A percentile compares a stretch with the other conserved stretches of the same genome.
phyloP scores from a whole-genome alignment of 2,113 vertebrate species.

The Alaudala cheleensis region DNA sequence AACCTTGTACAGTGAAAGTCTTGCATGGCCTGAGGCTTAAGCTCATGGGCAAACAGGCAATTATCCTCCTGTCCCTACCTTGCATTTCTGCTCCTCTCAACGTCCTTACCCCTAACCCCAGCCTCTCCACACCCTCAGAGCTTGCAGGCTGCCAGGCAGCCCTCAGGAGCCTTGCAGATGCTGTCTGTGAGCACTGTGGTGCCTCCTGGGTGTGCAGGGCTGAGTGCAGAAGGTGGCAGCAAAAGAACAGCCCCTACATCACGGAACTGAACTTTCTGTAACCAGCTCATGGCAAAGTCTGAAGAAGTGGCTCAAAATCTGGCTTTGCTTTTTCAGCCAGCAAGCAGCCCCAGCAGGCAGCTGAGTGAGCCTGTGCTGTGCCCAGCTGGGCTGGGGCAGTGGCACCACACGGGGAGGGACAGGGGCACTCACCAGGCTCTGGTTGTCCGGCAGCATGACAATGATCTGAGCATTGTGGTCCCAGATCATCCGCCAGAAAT shows the following conservation, averaged over 20 bases:
- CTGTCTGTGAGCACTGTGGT: background rate
- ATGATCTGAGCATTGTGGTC: conserved; percentile 97
- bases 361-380: background rate
- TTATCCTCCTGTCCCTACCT: background rate
- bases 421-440: conserved; percentile 84
- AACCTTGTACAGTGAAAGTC: background rate
- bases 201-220: background rate
- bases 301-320: background rate
- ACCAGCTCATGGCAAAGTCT: background rate
- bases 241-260: background rate
- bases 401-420: background rate
- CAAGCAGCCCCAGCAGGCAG: background rate
- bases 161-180: background rate
- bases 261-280: background rate
- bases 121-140: background rate
- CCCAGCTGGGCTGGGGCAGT: background rate
- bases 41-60: background rate
- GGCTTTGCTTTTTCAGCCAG: background rate
- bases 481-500: conserved; percentile 99
- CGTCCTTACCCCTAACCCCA: background rate
- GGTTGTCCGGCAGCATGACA: conserved; percentile 94
- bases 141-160: background rate
- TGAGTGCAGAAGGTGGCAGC: background rate
- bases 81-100: background rate
- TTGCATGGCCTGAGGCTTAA: background rate